Conservation (phyloP, 1,140 invertebrate species). For the Rhopalosiphum padi region DNA sequence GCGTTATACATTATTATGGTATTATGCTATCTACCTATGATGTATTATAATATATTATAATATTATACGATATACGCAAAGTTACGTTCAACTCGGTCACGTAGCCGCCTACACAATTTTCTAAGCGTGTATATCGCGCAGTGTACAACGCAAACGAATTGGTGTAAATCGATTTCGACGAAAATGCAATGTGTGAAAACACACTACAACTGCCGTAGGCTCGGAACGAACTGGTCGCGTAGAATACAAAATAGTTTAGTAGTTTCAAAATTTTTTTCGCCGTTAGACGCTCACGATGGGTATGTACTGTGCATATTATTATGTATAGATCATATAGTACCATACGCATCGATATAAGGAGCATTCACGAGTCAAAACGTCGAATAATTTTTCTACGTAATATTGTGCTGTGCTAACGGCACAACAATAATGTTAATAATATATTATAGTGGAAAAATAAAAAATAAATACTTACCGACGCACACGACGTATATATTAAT, state of each 20-base stretch:
- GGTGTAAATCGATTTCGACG: not conserved
- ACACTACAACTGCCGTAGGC: not conserved
- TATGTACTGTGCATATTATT: not conserved
- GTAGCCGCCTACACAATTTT: not conserved
- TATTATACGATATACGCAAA: not conserved
- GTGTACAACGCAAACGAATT: not conserved
- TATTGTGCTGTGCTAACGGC: no score
- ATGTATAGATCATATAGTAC: not conserved
- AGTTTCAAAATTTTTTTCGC: not conserved
- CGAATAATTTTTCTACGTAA: no score
- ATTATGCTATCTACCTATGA: not conserved
- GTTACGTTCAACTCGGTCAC: not conserved
- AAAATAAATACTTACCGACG: not conserved
- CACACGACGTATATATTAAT: not conserved
- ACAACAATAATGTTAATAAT: no score
- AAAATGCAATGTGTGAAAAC: not conserved
- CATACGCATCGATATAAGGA: not conserved
- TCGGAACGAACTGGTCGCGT: not conserved
- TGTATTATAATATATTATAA: not conserved
- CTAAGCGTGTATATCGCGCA: not conserved
- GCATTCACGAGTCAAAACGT: not conserved
- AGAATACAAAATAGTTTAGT: constrained; percentile 9
- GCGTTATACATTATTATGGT: no score
- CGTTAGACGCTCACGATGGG: not conserved
- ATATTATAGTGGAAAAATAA: no score